Evolutionary conservation across 2,113 vertebrate species (phyloP).

Genomic region (Mohoua ochrocephala): DNA sequence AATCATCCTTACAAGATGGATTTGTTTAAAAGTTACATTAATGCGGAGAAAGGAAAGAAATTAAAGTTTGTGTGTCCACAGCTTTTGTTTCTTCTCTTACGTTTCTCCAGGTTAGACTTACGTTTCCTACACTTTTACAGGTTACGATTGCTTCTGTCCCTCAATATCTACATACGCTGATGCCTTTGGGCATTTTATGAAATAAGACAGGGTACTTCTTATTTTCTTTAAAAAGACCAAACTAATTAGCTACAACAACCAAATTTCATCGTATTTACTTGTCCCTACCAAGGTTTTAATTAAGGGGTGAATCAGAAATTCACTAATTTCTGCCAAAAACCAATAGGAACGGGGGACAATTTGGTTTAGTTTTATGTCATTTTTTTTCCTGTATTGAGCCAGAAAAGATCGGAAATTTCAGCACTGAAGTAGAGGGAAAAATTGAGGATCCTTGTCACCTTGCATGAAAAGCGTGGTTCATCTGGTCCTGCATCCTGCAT

Average conservation of each 20-base stretch:
- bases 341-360: background rate
- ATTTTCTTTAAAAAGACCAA: background rate
- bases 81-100: background rate
- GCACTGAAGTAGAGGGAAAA: background rate
- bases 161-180: background rate
- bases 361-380: background rate
- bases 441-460: background rate
- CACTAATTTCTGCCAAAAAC: background rate
- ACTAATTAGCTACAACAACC: accelerated
- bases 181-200: background rate
- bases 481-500: background rate
- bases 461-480: background rate
- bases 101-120: background rate
- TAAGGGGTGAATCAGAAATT: background rate
- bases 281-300: background rate
- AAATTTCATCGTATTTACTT: background rate
- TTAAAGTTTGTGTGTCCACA: background rate
- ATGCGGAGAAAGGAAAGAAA: background rate
- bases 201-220: background rate
- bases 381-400: accelerated
- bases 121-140: background rate
- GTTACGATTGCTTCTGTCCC: background rate
- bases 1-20: background rate
- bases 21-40: conserved; percentile 19
- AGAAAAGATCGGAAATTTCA: background rate